Conservation (phyloP, 2,888 invertebrate species). For the Heliconius hortense region DNA sequence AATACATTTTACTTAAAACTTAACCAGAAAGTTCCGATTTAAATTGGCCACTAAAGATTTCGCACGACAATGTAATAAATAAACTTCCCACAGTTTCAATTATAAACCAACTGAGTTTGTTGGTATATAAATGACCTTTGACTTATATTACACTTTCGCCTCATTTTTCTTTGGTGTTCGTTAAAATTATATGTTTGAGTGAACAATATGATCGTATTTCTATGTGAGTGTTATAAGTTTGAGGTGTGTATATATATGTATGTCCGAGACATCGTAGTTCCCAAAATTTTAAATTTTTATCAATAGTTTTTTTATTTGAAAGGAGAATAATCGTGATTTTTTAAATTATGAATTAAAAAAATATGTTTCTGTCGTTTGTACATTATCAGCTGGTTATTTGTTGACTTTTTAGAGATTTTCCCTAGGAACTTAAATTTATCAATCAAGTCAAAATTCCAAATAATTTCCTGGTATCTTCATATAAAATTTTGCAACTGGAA, state of each 20-base stretch:
- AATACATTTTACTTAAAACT: constrained; percentile 28
- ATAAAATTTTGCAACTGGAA: no score
- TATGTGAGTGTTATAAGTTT: no score
- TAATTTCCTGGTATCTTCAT: background rate
- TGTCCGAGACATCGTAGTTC: no score
- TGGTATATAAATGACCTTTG: background rate
- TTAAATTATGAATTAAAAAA: no score
- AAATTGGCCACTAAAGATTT: constrained; percentile 27
- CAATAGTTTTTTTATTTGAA: no score
- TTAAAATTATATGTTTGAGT: background rate
- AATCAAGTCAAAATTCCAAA: background rate
- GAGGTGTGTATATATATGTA: no score
- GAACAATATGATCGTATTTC: background rate
- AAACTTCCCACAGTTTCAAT: constrained; percentile 2
- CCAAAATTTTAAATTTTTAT: no score
- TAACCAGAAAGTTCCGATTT: constrained; percentile 22
- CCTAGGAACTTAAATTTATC: no score
- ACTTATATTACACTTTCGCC: background rate
- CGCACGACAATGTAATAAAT: constrained; percentile 17
- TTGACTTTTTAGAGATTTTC: no score
- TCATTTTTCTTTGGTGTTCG: background rate
- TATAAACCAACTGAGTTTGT: background rate
- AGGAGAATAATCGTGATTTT: no score
- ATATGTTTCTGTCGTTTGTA: no score
- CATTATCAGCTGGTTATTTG: no score